Evolutionary conservation across 2,113 vertebrate species (phyloP).

Genomic region (Amblyopsis rosae): DNA sequence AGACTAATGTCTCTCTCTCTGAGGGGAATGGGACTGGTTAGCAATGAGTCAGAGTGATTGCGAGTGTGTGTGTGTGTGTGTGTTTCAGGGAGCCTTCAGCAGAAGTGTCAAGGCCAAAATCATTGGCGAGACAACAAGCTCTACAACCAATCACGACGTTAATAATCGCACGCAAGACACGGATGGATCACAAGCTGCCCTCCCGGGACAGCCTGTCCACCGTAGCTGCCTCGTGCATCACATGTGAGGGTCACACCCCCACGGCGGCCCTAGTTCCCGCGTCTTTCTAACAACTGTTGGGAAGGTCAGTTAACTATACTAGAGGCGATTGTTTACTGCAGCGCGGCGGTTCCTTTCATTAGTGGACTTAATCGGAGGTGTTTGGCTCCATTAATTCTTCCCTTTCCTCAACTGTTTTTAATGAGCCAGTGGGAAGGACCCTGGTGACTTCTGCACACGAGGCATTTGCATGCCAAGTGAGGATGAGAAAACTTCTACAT

Average conservation of each 20-base stretch:
- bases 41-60: conserved; percentile 30
- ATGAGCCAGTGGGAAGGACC: conserved; percentile 58
- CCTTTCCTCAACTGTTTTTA: conserved; percentile 48
- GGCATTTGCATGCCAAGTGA: conserved; percentile 48
- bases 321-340: conserved; percentile 22
- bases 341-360: conserved; percentile 29
- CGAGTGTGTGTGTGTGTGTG: conserved; percentile 27
- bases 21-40: conserved; percentile 73
- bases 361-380: conserved; percentile 49
- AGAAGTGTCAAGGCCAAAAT: conserved; percentile 53
- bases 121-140: conserved; percentile 61
- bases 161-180: conserved; percentile 50
- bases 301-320: conserved; percentile 42
- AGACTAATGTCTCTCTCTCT: conserved; percentile 66
- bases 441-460: conserved; percentile 51
- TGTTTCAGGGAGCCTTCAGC: conserved; percentile 33
- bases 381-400: conserved; percentile 53
- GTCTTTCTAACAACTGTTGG: not conserved
- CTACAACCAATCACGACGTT: conserved; percentile 55
- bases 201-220: not conserved
- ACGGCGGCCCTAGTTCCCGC: not conserved
- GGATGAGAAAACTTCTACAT: conserved; percentile 35
- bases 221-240: no score
- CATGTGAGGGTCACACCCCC: not conserved
- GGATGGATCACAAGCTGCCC: conserved; percentile 37